These are phyloP conservation scores for Scolanthus callimorphus DNA, from an alignment of 92 coral and sea anemone genomes.

Conservation along the genomic window DNA sequence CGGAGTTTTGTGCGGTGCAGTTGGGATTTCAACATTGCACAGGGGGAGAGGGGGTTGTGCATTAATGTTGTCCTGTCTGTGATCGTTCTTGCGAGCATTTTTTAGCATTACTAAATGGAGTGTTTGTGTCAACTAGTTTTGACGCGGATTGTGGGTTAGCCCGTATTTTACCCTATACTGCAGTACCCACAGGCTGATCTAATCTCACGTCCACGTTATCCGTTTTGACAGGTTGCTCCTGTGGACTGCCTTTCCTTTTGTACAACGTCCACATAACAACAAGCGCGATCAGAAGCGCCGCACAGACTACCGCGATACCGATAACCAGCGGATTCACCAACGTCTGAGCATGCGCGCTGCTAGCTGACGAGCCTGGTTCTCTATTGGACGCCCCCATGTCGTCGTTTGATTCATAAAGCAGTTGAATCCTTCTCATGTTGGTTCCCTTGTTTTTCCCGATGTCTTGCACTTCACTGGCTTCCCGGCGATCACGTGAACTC, in stretches of 20 bases:
- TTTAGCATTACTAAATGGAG: too few species aligned
- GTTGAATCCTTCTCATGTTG: slow-evolving; percentile 67
- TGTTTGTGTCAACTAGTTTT: too few species aligned
- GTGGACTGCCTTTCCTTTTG: slow-evolving; percentile 61
- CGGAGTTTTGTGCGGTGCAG: too few species aligned
- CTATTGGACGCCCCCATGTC: background rate
- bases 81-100: too few species aligned
- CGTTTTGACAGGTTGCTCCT: slow-evolving; percentile 26
- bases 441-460: slow-evolving; percentile 72
- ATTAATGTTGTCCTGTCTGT: too few species aligned
- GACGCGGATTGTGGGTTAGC: too few species aligned
- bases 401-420: slow-evolving; percentile 51
- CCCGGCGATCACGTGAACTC: slow-evolving; percentile 13
- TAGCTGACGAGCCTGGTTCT: slow-evolving; percentile 8
- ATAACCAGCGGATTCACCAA: slow-evolving; percentile 90
- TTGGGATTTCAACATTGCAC: too few species aligned
- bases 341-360: slow-evolving; percentile 25
- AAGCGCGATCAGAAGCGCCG: slow-evolving; percentile 58
- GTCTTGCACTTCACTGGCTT: background rate
- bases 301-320: slow-evolving; percentile 82
- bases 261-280: slow-evolving; percentile 77
- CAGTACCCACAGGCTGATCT: slow-evolving; percentile 7
- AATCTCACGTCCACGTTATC: slow-evolving; percentile 1
- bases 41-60: too few species aligned
- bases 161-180: too few species aligned